These are phyloP conservation scores for Drosophila sordidula DNA, from an alignment of 2,888 invertebrate genomes.

Conservation along the genomic window DNA sequence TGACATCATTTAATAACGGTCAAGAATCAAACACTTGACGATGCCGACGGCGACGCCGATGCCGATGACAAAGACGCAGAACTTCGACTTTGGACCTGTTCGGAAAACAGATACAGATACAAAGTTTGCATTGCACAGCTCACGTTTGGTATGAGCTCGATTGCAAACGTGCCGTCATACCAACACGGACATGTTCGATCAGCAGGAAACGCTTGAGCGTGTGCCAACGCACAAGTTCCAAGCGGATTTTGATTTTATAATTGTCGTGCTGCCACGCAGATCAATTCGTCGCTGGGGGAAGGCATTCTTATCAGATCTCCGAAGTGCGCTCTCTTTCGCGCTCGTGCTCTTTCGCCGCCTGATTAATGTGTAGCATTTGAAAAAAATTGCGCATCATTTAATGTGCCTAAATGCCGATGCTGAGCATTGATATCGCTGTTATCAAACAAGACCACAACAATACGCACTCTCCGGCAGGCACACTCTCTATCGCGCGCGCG, in stretches of 20 bases:
- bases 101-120: conserved; percentile 15
- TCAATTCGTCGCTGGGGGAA: conserved; percentile 35
- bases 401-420: conserved; percentile 23
- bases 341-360: conserved; percentile 3
- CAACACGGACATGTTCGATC: conserved; percentile 17
- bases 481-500: conserved; percentile 1
- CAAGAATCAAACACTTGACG: conserved; percentile 40
- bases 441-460: conserved; percentile 52
- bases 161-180: conserved; percentile 17
- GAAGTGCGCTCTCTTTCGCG: conserved; percentile 8
- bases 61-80: conserved; percentile 8
- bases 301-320: conserved; percentile 37
- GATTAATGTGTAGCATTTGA: conserved; percentile 29
- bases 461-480: conserved; percentile 4
- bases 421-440: conserved; percentile 43
- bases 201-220: conserved; percentile 36
- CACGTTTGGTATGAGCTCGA: conserved; percentile 55
- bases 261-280: conserved; percentile 12
- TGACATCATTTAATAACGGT: conserved; percentile 37
- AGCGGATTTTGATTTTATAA: conserved; percentile 19
- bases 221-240: conserved; percentile 28
- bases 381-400: conserved; percentile 71
- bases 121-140: conserved; percentile 25
- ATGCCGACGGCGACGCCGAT: conserved; percentile 9
- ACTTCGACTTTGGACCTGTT: conserved; percentile 44